Conservation (phyloP, 2,797 vertebrate species). For the Helostoma temminkii region DNA sequence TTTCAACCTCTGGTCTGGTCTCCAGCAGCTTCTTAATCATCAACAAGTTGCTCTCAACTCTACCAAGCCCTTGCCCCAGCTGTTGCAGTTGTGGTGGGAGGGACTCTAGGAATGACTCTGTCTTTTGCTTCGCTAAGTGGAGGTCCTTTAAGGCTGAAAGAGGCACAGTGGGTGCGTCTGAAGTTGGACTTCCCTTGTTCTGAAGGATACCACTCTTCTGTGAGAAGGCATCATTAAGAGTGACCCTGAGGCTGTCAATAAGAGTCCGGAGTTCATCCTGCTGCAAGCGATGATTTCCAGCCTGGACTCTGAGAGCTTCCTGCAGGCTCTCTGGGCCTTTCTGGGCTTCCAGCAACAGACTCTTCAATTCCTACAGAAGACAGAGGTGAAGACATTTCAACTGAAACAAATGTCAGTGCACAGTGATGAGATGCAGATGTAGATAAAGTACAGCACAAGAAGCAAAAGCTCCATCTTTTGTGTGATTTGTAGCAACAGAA, state of each 20-base stretch:
- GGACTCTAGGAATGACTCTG: slow-evolving; percentile 82
- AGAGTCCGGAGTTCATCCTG: slow-evolving; percentile 88
- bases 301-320: slow-evolving; percentile 92
- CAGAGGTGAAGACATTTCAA: neutral
- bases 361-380: slow-evolving; percentile 88
- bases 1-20: neutral
- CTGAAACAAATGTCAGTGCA: neutral
- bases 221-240: slow-evolving; percentile 71
- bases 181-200: neutral
- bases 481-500: too few relatives aligned
- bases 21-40: slow-evolving; percentile 76
- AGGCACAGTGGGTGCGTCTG: slow-evolving; percentile 41
- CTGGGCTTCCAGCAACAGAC: slow-evolving; percentile 92
- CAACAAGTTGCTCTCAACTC: slow-evolving; percentile 80
- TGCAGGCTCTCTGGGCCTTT: slow-evolving; percentile 94
- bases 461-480: too few relatives aligned
- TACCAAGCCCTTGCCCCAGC: slow-evolving; percentile 82
- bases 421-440: neutral
- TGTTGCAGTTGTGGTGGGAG: slow-evolving; percentile 84
- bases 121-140: slow-evolving; percentile 81
- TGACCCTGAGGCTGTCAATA: slow-evolving; percentile 83
- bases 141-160: slow-evolving; percentile 85
- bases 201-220: slow-evolving; percentile 22
- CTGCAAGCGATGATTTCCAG: slow-evolving; percentile 88
- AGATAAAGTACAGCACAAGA: too few relatives aligned